phyloP scores from a whole-genome alignment of 1,140 invertebrate genomes.

The Drosophila lini region DNA sequence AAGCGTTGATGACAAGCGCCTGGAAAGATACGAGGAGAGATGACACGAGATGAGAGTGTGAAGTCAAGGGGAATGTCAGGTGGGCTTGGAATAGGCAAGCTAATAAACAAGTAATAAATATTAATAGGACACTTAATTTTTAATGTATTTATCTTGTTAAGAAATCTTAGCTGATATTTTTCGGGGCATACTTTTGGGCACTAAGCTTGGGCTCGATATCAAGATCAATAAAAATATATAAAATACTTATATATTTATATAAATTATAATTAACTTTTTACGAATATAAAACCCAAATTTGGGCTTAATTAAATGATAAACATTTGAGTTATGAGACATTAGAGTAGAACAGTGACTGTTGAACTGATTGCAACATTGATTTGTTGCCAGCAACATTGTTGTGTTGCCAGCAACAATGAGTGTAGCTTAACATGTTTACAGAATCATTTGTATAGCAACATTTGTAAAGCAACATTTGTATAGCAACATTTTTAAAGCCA shows the following conservation, averaged over 20 bases:
- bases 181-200: conserved; percentile 1
- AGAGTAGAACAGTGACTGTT: too few relatives aligned
- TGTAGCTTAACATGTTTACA: too few relatives aligned
- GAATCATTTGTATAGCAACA: too few relatives aligned
- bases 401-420: too few relatives aligned
- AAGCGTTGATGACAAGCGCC: conserved; percentile 81
- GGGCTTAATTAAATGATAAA: too few relatives aligned
- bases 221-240: background rate
- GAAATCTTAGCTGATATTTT: background rate
- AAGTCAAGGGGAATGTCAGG: background rate
- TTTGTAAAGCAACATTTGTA: too few relatives aligned
- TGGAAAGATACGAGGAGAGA: conserved; percentile 62
- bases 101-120: background rate
- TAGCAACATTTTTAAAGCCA: too few relatives aligned
- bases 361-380: too few relatives aligned
- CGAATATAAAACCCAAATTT: too few relatives aligned
- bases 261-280: background rate
- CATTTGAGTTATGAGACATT: too few relatives aligned
- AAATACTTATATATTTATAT: background rate
- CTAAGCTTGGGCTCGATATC: too few relatives aligned
- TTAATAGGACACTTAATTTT: background rate
- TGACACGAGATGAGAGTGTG: conserved; percentile 23
- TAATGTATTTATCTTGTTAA: background rate
- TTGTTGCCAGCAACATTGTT: too few relatives aligned
- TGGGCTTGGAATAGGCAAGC: background rate